These are phyloP conservation scores for Chiridota heheva DNA, from an alignment of 35 echinoderm and acorn worm genomes.

Conservation along the genomic window DNA sequence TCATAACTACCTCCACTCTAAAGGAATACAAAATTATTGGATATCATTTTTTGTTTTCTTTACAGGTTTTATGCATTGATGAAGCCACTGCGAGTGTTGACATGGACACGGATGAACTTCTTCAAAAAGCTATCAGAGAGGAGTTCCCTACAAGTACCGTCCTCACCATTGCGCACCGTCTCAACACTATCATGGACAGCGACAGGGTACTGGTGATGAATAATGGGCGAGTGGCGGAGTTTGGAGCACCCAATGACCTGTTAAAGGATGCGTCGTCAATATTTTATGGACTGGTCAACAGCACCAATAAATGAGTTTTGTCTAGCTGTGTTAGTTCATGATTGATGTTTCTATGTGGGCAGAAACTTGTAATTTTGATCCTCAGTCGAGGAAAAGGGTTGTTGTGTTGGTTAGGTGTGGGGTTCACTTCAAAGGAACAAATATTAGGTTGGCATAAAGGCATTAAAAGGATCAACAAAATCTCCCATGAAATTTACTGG, in stretches of 20 bases:
- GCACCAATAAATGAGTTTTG: neutral
- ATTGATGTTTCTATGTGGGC: too few species aligned
- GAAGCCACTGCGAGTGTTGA: conserved; percentile 88
- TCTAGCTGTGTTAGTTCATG: too few species aligned
- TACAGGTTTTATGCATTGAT: conserved; percentile 75
- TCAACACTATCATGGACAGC: conserved; percentile 70
- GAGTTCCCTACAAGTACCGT: conserved; percentile 69
- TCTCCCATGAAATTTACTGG: too few species aligned
- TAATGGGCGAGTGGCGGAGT: conserved; percentile 49
- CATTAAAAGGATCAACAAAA: too few species aligned
- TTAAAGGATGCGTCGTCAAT: conserved; percentile 35
- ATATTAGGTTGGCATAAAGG: too few species aligned
- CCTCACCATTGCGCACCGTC: conserved; percentile 72
- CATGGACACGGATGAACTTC: conserved; percentile 66
- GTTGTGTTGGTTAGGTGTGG: too few species aligned
- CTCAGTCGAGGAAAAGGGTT: too few species aligned
- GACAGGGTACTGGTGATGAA: conserved; percentile 76
- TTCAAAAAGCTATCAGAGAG: conserved; percentile 62
- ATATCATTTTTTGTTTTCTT: conserved; percentile 4
- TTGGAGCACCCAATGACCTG: conserved; percentile 42
- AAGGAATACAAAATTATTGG: too few species aligned
- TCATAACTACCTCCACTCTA: too few species aligned
- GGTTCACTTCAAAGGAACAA: too few species aligned
- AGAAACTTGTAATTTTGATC: too few species aligned
- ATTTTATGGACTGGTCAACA: conserved; percentile 53